phyloP scores from a whole-genome alignment of 2,113 vertebrate species.

The Eulemur macaco region DNA sequence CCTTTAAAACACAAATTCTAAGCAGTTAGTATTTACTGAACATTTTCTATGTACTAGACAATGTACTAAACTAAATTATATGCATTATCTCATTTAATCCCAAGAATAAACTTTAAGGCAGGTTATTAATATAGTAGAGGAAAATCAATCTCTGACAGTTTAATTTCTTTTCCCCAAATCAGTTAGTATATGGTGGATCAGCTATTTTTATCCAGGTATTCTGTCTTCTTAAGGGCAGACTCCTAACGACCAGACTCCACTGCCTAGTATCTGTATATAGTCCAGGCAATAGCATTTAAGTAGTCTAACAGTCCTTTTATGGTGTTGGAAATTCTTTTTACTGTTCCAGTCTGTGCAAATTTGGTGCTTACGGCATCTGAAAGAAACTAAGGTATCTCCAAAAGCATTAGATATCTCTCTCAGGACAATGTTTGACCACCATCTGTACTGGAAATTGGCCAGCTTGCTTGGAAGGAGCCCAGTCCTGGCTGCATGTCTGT shows the following conservation, averaged over 20 bases:
- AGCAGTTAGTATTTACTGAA: background rate
- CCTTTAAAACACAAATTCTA: background rate
- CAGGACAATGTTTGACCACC: slow-evolving; percentile 15
- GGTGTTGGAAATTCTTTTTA: background rate
- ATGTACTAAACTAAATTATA: background rate
- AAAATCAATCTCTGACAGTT: background rate
- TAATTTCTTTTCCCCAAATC: background rate
- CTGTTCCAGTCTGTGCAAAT: slow-evolving; percentile 29
- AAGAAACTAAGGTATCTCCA: background rate
- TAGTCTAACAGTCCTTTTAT: background rate
- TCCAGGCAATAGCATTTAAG: background rate
- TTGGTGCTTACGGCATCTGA: background rate
- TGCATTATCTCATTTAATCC: background rate
- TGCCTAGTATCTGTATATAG: background rate
- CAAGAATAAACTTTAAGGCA: background rate
- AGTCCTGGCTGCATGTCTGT: background rate
- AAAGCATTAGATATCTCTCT: background rate
- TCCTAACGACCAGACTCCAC: background rate
- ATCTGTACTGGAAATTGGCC: slow-evolving; percentile 12
- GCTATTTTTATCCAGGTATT: background rate
- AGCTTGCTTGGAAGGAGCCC: slow-evolving; percentile 39
- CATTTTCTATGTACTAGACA: background rate
- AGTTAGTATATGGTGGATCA: background rate
- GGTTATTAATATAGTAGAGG: background rate
- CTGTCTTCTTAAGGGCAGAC: background rate